phyloP scores from a whole-genome alignment of 2,888 invertebrate genomes.

The Noctua pronuba region DNA sequence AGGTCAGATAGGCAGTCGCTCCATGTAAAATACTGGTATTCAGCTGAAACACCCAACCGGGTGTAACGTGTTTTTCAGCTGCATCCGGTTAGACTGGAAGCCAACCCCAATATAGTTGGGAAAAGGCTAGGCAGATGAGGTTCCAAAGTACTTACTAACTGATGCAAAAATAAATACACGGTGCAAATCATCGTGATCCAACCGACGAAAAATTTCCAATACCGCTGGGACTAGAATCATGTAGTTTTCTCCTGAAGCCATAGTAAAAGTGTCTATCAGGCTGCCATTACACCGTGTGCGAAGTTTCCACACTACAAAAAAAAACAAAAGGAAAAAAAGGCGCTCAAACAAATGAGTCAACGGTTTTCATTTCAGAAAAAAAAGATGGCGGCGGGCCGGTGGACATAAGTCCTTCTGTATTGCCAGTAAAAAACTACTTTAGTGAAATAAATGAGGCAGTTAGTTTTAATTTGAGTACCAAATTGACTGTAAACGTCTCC shows the following conservation, averaged over 20 bases:
- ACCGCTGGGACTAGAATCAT: background rate
- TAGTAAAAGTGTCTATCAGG: background rate
- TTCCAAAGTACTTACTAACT: too few species aligned
- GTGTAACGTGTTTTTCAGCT: too few species aligned
- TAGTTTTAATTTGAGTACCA: slow-evolving; percentile 25
- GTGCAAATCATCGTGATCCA: background rate
- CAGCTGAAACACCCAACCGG: too few species aligned
- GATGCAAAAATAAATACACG: background rate
- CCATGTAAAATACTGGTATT: too few species aligned
- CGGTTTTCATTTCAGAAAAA: background rate
- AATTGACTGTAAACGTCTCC: slow-evolving; percentile 29
- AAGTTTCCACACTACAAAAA: background rate
- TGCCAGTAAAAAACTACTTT: background rate
- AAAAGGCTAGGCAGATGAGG: too few species aligned
- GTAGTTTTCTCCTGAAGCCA: background rate
- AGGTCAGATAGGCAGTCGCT: too few species aligned
- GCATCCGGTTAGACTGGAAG: too few species aligned
- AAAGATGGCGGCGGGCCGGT: background rate
- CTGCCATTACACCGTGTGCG: background rate
- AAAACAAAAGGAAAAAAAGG: background rate
- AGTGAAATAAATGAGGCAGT: slow-evolving; percentile 11
- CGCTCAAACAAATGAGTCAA: background rate
- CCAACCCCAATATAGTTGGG: too few species aligned
- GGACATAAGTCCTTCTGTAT: background rate
- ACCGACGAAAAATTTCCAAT: background rate